Percentiles rank a stretch among this genome's conserved stretches.
Conservation (phyloP, 2,113 vertebrate species). For the Chrysemys picta region DNA sequence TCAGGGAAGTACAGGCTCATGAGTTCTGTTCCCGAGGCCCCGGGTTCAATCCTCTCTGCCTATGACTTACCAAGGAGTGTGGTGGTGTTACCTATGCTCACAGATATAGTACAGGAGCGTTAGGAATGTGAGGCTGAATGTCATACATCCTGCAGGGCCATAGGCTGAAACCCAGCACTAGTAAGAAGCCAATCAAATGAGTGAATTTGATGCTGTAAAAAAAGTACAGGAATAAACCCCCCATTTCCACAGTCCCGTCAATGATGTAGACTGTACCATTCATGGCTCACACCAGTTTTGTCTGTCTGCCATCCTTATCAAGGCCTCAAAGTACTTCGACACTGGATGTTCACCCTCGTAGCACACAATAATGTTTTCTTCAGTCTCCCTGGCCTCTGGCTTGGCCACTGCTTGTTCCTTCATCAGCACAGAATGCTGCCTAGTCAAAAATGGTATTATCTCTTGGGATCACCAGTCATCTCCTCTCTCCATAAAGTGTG, state of each 20-base stretch:
- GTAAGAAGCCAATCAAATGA: neutral
- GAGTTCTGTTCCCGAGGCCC: neutral
- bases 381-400: neutral
- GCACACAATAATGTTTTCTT: neutral
- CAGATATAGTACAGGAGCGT: neutral
- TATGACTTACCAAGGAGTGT: neutral
- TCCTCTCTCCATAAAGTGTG: neutral
- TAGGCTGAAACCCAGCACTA: neutral
- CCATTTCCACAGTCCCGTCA: neutral
- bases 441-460: neutral
- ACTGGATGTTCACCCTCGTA: neutral
- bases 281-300: neutral
- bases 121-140: neutral
- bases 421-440: neutral
- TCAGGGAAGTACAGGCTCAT: neutral
- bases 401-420: neutral
- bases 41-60: accelerated
- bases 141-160: neutral
- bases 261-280: neutral
- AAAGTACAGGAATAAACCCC: neutral
- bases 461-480: neutral
- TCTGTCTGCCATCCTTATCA: neutral
- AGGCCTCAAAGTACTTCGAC: neutral
- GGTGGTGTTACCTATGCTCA: accelerated
- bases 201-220: neutral